Evolutionary conservation across 1,140 invertebrate genomes (phyloP).

Genomic region (Melitaea cinxia): DNA sequence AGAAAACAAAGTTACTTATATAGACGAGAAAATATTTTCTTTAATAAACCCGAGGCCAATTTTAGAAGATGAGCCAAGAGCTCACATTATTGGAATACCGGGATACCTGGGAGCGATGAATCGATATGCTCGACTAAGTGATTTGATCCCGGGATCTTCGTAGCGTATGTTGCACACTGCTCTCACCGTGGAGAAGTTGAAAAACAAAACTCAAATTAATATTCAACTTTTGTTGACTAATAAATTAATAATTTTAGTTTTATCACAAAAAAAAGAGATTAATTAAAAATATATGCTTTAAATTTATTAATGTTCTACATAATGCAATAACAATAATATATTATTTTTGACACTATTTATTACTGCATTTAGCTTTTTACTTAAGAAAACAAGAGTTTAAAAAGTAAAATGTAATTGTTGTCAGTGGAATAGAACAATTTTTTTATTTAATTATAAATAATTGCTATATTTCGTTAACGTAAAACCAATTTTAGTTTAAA

Average conservation of each 20-base stretch:
- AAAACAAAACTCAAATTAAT: background rate
- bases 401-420: too few relatives aligned
- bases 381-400: too few relatives aligned
- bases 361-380: too few relatives aligned
- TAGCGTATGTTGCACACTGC: constrained; percentile 55
- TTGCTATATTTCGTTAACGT: too few relatives aligned
- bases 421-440: too few relatives aligned
- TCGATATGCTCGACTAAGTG: constrained; percentile 65
- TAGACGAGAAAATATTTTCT: constrained; percentile 24
- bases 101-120: constrained; percentile 66
- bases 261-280: too few relatives aligned
- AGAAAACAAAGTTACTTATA: constrained; percentile 6
- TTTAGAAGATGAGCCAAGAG: constrained; percentile 25
- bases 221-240: too few relatives aligned
- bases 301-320: too few relatives aligned
- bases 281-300: too few relatives aligned
- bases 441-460: background rate
- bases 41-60: constrained; percentile 37
- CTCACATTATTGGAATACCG: constrained; percentile 46
- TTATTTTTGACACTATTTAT: too few relatives aligned
- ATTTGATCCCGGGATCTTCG: constrained; percentile 62
- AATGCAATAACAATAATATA: too few relatives aligned
- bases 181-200: background rate
- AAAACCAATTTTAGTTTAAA: background rate
- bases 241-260: too few relatives aligned